Evolutionary conservation across 2,113 vertebrate genomes (phyloP).

Genomic region (Cololabis saira): DNA sequence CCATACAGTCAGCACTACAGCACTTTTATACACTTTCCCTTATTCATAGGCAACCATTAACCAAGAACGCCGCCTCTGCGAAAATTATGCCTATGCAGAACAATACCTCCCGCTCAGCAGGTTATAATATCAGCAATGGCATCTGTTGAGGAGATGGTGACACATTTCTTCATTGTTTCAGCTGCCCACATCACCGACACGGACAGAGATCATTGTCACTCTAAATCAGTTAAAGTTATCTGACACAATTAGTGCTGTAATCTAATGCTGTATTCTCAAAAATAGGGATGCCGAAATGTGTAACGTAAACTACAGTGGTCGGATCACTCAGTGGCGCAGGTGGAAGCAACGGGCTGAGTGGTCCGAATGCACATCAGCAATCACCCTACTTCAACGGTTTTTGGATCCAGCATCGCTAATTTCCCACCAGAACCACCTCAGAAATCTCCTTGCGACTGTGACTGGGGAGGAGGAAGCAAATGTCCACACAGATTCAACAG

Average conservation of each 20-base stretch:
- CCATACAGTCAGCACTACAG: not conserved
- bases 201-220: slow-evolving; percentile 33
- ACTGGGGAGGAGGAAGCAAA: slow-evolving; percentile 11
- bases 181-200: slow-evolving; percentile 26
- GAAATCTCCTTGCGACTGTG: not conserved
- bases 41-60: slow-evolving; percentile 20
- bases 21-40: not conserved
- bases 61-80: not conserved
- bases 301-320: not conserved
- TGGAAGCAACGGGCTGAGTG: slow-evolving; percentile 47
- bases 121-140: slow-evolving; percentile 19
- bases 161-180: slow-evolving; percentile 41
- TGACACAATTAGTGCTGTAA: not conserved
- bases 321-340: slow-evolving; percentile 31
- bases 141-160: slow-evolving; percentile 42
- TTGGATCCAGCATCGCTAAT: slow-evolving; percentile 18
- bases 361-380: not conserved
- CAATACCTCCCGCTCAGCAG: slow-evolving; percentile 19
- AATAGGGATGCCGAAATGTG: slow-evolving; percentile 16
- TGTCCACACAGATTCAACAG: not conserved
- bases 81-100: slow-evolving; percentile 9
- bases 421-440: not conserved
- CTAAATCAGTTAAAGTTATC: slow-evolving; percentile 10
- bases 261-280: not conserved
- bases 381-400: slow-evolving; percentile 1